These are phyloP conservation scores for Orthosia incerta DNA, from an alignment of 2,888 invertebrate species.

Conservation along the genomic window DNA sequence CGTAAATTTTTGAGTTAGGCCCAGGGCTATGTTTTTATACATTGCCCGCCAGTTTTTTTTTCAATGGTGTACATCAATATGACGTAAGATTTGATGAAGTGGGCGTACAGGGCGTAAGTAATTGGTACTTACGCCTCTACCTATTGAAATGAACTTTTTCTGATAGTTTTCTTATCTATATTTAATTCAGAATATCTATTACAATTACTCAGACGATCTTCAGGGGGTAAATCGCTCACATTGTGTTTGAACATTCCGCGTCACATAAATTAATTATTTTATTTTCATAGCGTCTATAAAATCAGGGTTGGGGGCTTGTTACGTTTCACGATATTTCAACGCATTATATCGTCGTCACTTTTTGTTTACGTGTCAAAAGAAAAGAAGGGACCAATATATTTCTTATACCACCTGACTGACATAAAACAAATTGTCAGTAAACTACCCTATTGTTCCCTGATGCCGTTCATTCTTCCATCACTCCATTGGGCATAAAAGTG, in stretches of 20 bases:
- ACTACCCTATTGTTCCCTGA: too few relatives aligned
- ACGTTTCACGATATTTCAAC: too few relatives aligned
- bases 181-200: background rate
- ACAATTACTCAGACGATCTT: background rate
- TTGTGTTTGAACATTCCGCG: background rate
- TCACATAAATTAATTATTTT: background rate
- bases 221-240: background rate
- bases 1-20: constrained; percentile 14
- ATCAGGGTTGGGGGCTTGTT: too few relatives aligned
- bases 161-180: background rate
- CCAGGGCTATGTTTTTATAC: constrained; percentile 19
- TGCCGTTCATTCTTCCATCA: too few relatives aligned
- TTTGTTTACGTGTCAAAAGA: too few relatives aligned
- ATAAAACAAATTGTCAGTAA: too few relatives aligned
- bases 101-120: constrained; percentile 7
- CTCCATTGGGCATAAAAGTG: too few relatives aligned
- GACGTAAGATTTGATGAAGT: background rate
- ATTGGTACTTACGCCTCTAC: constrained; percentile 2
- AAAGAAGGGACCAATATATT: too few relatives aligned
- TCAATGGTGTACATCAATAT: background rate
- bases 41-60: background rate
- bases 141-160: background rate
- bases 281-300: background rate
- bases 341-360: too few relatives aligned
- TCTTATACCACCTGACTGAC: too few relatives aligned